A percentile compares a stretch with the other conserved stretches of the same genome.
These are phyloP conservation scores for Aphaenogaster rudis DNA, from an alignment of 1,140 invertebrate genomes.

Conservation along the genomic window DNA sequence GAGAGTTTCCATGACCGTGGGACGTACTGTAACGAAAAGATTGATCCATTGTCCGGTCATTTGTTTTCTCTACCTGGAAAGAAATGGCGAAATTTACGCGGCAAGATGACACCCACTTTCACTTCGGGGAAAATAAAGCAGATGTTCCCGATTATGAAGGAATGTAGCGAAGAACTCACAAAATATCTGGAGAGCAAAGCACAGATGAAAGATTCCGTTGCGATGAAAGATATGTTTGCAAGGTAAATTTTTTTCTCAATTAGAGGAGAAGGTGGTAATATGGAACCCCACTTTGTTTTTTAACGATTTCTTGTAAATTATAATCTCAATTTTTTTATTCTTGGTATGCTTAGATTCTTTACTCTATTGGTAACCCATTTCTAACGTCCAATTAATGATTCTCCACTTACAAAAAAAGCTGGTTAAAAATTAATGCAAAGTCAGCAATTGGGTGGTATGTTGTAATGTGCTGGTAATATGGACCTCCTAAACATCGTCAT, in stretches of 20 bases:
- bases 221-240: slow-evolving; percentile 87
- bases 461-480: too few relatives aligned
- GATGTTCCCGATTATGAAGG: slow-evolving; percentile 86
- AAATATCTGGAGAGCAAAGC: slow-evolving; percentile 63
- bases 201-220: slow-evolving; percentile 62
- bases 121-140: slow-evolving; percentile 88
- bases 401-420: too few relatives aligned
- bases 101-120: slow-evolving; percentile 88
- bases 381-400: too few relatives aligned
- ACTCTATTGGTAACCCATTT: too few relatives aligned
- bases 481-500: too few relatives aligned
- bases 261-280: too few relatives aligned
- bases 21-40: not conserved
- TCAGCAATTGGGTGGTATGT: too few relatives aligned
- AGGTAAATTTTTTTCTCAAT: slow-evolving; percentile 47
- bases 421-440: too few relatives aligned
- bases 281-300: too few relatives aligned
- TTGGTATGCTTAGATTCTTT: too few relatives aligned
- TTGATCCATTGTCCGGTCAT: slow-evolving; percentile 84
- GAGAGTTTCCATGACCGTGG: slow-evolving; percentile 84
- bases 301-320: too few relatives aligned
- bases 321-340: too few relatives aligned
- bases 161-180: slow-evolving; percentile 82
- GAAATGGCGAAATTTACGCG: slow-evolving; percentile 87
- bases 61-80: slow-evolving; percentile 85